Evolutionary conservation across 1,140 invertebrate genomes (phyloP), one percentile per base, ranked within the genome.

Genomic region (Olivierus martensii): DNA sequence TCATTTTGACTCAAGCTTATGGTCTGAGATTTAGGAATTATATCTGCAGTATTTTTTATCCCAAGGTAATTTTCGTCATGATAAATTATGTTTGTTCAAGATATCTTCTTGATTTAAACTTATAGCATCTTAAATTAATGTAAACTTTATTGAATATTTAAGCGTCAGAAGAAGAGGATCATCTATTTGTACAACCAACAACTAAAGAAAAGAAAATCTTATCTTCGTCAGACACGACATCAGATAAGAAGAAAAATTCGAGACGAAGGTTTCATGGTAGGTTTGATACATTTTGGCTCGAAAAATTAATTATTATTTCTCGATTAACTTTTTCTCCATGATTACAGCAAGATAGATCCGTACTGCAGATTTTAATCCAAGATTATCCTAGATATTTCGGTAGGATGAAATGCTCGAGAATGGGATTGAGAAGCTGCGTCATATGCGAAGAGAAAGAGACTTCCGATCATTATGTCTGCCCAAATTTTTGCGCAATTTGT

Each of bases 111-210:
- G 1, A 22, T 44, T 18, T 44, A 17, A 45, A 45, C 1, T 19
- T 6, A 9, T n/a, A n/a, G n/a, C n/a, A n/a, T n/a, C n/a, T n/a
- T n/a, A n/a, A n/a, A n/a, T n/a, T n/a, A n/a, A n/a, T n/a, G n/a
- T n/a, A n/a, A n/a, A n/a, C n/a, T n/a, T n/a, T n/a, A n/a, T n/a
- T 6, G 2, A 19, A 19, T 11, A 7, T 44, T 7, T n/a, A n/a
- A 55, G 49, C 12, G 54, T 1, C 49, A 56, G 34, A 68, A 68
- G 46, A 60, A 54, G 19, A 49, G 67, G 28, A 55, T 62, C 11
- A 46, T 68, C 2, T 65, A 54, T 42, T 47, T 67, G 0, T 68
- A 67, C 54, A 68, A 68, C 42, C 61, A 65, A 45, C 58, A 62
- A 57, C 49, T 63, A 52, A 62, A 62, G 48, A 65, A 63, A 46